phyloP scores from a whole-genome alignment of 2,888 invertebrate genomes.

The Andrena hattorfiana region DNA sequence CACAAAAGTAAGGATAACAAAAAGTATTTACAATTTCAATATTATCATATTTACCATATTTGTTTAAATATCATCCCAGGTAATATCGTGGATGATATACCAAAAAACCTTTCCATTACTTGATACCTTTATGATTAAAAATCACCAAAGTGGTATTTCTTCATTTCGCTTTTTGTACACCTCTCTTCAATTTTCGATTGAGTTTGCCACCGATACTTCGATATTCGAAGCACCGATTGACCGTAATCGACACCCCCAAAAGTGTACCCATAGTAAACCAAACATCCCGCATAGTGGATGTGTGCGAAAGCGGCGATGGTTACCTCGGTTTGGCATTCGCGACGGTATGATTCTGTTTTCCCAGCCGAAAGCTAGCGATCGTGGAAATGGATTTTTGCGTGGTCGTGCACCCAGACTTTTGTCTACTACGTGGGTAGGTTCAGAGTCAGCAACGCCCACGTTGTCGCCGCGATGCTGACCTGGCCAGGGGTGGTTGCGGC shows the following conservation, averaged over 20 bases:
- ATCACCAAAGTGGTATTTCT: no score
- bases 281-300: neutral
- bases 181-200: neutral
- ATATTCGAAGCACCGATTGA: constrained; percentile 19
- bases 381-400: constrained; percentile 79
- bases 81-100: no score
- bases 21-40: no score
- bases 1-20: no score
- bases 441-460: constrained; percentile 80
- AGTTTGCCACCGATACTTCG: neutral
- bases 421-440: constrained; percentile 72
- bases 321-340: constrained; percentile 43
- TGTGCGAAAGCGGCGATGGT: constrained; percentile 26
- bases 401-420: constrained; percentile 73
- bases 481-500: constrained; percentile 64
- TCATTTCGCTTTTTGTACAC: neutral
- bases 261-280: neutral
- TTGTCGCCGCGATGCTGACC: constrained; percentile 75
- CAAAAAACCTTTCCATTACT: no score
- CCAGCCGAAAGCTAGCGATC: constrained; percentile 64
- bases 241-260: constrained; percentile 21
- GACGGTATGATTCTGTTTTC: constrained; percentile 73
- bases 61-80: no score
- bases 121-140: no score
- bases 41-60: no score